These are phyloP conservation scores for Coryphaenoides rupestris DNA, from an alignment of 2,113 vertebrate species.

Conservation along the genomic window DNA sequence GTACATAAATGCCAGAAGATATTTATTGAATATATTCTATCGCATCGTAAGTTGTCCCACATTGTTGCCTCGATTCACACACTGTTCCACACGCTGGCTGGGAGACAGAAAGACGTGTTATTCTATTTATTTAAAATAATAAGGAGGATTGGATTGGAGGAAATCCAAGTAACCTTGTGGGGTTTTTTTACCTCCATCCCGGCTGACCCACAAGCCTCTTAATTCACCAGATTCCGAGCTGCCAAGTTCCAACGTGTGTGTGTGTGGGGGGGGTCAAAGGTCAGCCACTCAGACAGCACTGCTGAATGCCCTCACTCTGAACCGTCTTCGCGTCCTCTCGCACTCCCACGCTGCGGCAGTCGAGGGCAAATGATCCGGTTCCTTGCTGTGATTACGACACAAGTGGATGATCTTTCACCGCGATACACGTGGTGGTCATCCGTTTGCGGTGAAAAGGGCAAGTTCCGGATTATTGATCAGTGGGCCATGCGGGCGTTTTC, in stretches of 20 bases:
- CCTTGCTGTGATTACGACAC: too few relatives aligned
- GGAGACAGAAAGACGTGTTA: not conserved
- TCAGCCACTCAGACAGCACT: constrained; percentile 37
- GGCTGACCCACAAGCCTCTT: constrained; percentile 52
- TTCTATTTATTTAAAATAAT: constrained; percentile 12
- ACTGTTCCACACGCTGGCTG: too few relatives aligned
- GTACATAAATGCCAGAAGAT: too few relatives aligned
- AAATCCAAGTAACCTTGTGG: constrained; percentile 57
- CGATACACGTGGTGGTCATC: not conserved
- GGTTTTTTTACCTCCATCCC: constrained; percentile 62
- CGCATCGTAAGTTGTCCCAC: too few relatives aligned
- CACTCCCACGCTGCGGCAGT: not conserved
- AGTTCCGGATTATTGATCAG: constrained; percentile 48
- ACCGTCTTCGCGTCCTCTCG: not conserved
- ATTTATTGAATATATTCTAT: too few relatives aligned
- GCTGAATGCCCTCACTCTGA: constrained; percentile 13
- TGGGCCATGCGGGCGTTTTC: constrained; percentile 4
- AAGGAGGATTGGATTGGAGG: constrained; percentile 23
- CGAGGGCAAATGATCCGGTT: not conserved
- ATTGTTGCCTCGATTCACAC: too few relatives aligned
- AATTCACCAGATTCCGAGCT: constrained; percentile 51
- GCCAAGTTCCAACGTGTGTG: constrained; percentile 37
- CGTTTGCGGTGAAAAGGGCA: constrained; percentile 43
- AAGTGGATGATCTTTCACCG: not conserved
- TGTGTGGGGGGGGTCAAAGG: constrained; percentile 25